These are phyloP conservation scores for Xiphydria camelus DNA, from an alignment of 2,888 invertebrate genomes.

Conservation along the genomic window DNA sequence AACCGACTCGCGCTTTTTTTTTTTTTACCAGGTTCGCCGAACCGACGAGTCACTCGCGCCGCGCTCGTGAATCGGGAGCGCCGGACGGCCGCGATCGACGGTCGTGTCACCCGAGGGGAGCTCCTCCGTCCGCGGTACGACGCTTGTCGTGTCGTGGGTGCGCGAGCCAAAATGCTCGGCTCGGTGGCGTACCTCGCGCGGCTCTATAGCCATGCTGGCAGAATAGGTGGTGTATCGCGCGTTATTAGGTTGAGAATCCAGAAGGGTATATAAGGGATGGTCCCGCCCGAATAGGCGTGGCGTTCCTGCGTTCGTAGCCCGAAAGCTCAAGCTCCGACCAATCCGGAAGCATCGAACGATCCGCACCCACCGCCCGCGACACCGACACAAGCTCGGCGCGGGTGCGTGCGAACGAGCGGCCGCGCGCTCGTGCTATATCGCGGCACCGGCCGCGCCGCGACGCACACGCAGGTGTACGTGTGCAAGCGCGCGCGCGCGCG, in stretches of 20 bases:
- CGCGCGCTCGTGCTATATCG: neutral
- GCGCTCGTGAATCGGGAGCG: no score
- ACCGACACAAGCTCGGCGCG: slow-evolving; percentile 23
- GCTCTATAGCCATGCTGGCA: slow-evolving; percentile 49
- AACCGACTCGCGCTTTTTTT: no score
- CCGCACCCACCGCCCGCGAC: slow-evolving; percentile 18
- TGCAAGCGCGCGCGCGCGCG: no score
- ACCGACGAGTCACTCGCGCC: no score
- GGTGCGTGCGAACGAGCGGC: neutral
- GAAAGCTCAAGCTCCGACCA: slow-evolving; percentile 35
- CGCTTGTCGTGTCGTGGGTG: no score
- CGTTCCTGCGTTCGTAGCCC: slow-evolving; percentile 31
- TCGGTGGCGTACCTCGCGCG: slow-evolving; percentile 18
- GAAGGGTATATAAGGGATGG: slow-evolving; percentile 27
- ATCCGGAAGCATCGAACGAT: slow-evolving; percentile 27
- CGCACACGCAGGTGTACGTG: no score
- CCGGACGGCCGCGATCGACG: neutral
- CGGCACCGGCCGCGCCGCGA: no score
- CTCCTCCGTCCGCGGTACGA: no score
- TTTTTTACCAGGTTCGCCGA: no score
- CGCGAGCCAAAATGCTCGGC: slow-evolving; percentile 5
- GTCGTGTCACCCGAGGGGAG: neutral
- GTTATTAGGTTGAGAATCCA: slow-evolving; percentile 45
- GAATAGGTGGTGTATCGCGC: slow-evolving; percentile 52
- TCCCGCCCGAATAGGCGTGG: slow-evolving; percentile 45